Evolutionary conservation across 2,797 vertebrate genomes (phyloP).

Genomic region (Crenichthys baileyi): DNA sequence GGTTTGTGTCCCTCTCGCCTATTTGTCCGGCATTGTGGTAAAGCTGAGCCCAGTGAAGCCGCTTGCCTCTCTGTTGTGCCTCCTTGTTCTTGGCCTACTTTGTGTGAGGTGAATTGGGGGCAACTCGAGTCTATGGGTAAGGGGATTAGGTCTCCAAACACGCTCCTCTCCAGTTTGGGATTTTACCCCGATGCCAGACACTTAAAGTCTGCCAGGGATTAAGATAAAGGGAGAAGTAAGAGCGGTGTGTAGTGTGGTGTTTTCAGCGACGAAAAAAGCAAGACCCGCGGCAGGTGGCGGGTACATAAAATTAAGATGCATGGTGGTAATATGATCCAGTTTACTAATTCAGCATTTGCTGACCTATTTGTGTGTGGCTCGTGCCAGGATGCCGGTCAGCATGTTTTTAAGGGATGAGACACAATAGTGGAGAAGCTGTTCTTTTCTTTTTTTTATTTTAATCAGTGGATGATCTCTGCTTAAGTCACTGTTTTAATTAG

Average conservation of each 20-base stretch:
- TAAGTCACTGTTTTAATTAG: conserved; percentile 73
- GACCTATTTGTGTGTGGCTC: conserved; percentile 70
- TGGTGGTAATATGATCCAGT: conserved; percentile 68
- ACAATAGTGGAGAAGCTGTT: conserved; percentile 71
- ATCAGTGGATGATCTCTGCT: conserved; percentile 72
- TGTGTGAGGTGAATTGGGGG: conserved; percentile 81
- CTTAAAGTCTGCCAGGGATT: conserved; percentile 85
- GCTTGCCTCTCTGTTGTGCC: conserved; percentile 72
- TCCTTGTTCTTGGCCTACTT: conserved; percentile 85
- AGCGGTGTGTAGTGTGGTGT: conserved; percentile 69
- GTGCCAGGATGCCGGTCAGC: conserved; percentile 68
- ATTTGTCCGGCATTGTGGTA: conserved; percentile 58
- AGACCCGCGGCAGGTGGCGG: conserved; percentile 57
- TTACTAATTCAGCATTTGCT: conserved; percentile 60
- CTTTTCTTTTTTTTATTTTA: conserved; percentile 76
- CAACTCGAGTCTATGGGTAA: conserved; percentile 77
- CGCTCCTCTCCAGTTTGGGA: conserved; percentile 81
- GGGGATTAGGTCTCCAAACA: conserved; percentile 80
- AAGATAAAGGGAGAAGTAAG: conserved; percentile 82
- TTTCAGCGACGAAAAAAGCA: conserved; percentile 59
- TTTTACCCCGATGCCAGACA: conserved; percentile 81
- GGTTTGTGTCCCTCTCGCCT: conserved; percentile 47
- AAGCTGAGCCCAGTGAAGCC: conserved; percentile 66
- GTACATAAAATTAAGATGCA: conserved; percentile 58
- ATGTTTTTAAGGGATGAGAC: conserved; percentile 73